Evolutionary conservation across 2,113 vertebrate genomes (phyloP).

Genomic region (Sphyrna mokarran): DNA sequence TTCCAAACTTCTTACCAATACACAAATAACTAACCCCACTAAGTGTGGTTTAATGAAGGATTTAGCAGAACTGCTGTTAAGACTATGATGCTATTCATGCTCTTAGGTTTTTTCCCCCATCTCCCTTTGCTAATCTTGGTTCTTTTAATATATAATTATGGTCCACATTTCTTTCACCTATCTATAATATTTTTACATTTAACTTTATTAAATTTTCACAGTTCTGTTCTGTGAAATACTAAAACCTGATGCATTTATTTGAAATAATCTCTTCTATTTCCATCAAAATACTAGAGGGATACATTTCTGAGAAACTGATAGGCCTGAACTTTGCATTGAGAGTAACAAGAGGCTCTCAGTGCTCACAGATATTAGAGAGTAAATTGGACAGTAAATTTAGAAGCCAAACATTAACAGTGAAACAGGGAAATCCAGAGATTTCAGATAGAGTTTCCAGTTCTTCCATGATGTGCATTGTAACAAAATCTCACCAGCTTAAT

Average conservation of each 20-base stretch:
- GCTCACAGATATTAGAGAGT: not conserved
- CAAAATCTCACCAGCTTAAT: not conserved
- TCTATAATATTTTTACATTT: not conserved
- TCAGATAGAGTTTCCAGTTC: not conserved
- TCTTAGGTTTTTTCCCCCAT: not conserved
- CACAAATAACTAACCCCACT: not conserved
- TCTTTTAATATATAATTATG: not conserved
- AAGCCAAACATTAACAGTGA: not conserved
- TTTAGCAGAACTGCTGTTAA: not conserved
- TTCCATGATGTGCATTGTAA: not conserved
- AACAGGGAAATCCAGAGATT: not conserved
- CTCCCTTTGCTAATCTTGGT: not conserved
- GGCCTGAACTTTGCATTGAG: not conserved
- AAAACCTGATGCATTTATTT: not conserved
- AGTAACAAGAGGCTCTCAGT: not conserved
- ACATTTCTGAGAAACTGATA: not conserved
- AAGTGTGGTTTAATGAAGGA: not conserved
- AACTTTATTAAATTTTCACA: slow-evolving; percentile 19
- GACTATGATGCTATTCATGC: not conserved
- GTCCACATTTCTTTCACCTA: not conserved
- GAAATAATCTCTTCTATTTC: not conserved
- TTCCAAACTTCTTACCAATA: not conserved
- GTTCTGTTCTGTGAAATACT: not conserved
- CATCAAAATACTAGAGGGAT: not conserved
- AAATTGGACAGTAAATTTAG: not conserved